phyloP scores from a whole-genome alignment of 2,113 vertebrate species.

The Boulengeromyrus knoepffleri region DNA sequence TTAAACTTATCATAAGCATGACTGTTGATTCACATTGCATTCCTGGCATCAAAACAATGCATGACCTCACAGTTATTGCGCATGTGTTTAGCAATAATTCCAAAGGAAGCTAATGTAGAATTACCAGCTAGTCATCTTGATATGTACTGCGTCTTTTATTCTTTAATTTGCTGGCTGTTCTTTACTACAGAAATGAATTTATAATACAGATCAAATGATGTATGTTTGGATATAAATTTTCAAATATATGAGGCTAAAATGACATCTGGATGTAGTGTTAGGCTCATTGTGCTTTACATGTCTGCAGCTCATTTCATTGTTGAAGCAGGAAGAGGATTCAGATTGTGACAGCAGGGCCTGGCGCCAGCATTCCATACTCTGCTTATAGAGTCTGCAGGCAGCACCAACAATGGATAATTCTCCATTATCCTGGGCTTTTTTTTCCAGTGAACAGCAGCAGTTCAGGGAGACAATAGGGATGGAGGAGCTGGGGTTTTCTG shows the following conservation, averaged over 20 bases:
- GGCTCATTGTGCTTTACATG: background rate
- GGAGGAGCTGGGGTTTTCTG: background rate
- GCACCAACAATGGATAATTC: background rate
- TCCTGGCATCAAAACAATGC: background rate
- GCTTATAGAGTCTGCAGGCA: background rate
- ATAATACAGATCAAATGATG: background rate
- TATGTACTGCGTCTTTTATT: background rate
- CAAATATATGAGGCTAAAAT: background rate
- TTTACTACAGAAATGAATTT: background rate
- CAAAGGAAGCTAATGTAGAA: background rate
- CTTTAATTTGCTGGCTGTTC: background rate
- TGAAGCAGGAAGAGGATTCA: background rate
- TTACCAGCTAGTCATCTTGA: background rate
- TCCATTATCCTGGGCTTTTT: background rate
- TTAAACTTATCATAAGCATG: background rate
- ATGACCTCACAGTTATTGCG: background rate
- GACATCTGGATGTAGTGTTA: background rate
- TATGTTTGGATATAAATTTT: background rate
- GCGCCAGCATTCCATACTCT: background rate
- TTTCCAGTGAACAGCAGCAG: background rate
- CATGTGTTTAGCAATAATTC: background rate
- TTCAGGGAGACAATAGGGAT: background rate
- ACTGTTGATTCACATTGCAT: background rate
- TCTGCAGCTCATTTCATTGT: background rate
- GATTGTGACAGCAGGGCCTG: background rate